Base-by-base conservation (phyloP, 1,140 invertebrate genomes). In the Sycobia sp. region DNA sequence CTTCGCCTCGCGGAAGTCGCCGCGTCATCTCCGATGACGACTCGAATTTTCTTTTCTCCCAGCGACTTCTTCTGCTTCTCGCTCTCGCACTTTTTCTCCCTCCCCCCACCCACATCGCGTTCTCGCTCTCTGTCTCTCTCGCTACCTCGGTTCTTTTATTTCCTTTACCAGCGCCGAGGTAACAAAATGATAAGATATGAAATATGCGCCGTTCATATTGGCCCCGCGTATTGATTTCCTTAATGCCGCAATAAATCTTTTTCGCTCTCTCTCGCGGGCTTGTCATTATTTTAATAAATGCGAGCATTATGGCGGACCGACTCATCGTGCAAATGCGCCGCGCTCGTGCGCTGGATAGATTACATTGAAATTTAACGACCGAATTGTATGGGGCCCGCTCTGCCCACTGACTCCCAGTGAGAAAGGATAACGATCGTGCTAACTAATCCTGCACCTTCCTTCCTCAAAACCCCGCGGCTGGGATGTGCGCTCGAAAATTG, bases 151-250 rank as follows among this genome's bases (percentile, higher is more conserved):
- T 11, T 11, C 25, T 38, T 44, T 20, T 27, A n/a, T 32, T 38
- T 44, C 43, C 32, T 4, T 7, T 32, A 4, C 5, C 29, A 11
- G 20, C 34, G 10, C 14, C 32, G 34, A 25, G 38, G 58, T 32
- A 46, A 68, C 54, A 61, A 68, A 58, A 29, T 65, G 66, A 68
- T 68, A 53, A 65, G 60, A 34, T 13, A 23, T 54, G 59, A 54
- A 54, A 62, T 46, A 54, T 43, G 9, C 49, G 9, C 49, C 38
- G 1, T 29, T 4, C 22, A 13, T 20, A 55, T 29, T 43, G 36
- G n/a, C n/a, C n/a, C 22, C n/a, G 22, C 7, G 36, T 54, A 62
- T 62, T 62, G 51, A 55, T 62, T 56, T 47, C 43, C 50, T 57
- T 63, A 50, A 47, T 16, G 36, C 61, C 13, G 25, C 44, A 41